These are phyloP conservation scores for Lophura nycthemera DNA, from an alignment of 2,113 vertebrate species.

Conservation along the genomic window DNA sequence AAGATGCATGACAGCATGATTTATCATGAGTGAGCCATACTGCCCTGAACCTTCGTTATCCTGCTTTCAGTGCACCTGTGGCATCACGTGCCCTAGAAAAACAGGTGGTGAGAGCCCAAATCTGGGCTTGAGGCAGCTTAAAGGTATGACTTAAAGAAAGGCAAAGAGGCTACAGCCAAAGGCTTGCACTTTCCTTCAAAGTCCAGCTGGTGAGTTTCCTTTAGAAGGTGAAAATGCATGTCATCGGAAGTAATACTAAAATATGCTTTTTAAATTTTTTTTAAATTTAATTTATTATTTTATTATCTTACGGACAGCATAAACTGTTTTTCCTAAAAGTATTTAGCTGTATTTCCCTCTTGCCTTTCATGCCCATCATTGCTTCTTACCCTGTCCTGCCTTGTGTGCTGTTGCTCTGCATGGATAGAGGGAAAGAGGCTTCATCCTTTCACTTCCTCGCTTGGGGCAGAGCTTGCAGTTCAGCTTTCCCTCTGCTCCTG, in stretches of 20 bases:
- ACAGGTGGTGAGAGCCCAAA: not conserved
- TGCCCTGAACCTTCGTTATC: not conserved
- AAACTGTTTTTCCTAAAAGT: rapidly evolving
- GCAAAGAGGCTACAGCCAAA: not conserved
- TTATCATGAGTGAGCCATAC: not conserved
- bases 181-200: not conserved
- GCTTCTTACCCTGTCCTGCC: not conserved
- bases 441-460: not conserved
- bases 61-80: not conserved
- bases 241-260: not conserved
- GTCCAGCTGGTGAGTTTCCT: not conserved
- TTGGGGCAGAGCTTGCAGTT: not conserved
- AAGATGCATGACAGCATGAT: not conserved
- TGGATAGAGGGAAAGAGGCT: not conserved
- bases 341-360: not conserved
- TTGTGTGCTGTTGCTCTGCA: not conserved
- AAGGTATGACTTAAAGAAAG: not conserved
- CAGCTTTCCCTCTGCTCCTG: not conserved
- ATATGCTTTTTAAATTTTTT: not conserved
- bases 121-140: not conserved
- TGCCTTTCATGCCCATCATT: not conserved
- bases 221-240: not conserved
- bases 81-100: not conserved
- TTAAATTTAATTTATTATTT: no score
- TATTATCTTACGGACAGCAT: not conserved